Percentiles rank a stretch among this genome's conserved stretches.
These are phyloP conservation scores for Alitta virens DNA, from an alignment of 2,888 invertebrate species.

Conservation along the genomic window DNA sequence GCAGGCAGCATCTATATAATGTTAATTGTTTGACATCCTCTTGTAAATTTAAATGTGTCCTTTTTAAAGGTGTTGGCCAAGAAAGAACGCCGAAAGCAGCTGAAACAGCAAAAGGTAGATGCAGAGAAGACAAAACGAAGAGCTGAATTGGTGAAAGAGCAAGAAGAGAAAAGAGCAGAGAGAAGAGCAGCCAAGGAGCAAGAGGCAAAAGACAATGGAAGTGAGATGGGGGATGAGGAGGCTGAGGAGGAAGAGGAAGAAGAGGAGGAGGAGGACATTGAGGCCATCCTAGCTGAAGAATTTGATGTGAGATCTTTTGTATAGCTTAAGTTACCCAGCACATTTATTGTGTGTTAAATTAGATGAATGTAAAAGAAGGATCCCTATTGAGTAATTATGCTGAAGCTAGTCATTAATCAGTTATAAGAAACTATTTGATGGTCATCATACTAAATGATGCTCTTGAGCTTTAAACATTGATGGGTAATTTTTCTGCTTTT, in stretches of 20 bases:
- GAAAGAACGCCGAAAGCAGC: neutral
- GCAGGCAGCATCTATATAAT: neutral
- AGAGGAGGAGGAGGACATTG: slow-evolving; percentile 52
- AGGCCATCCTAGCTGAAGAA: slow-evolving; percentile 50
- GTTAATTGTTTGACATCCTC: neutral
- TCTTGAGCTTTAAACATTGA: no score
- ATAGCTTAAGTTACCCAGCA: neutral
- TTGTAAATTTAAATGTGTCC: neutral
- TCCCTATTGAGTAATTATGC: neutral
- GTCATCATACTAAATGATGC: no score
- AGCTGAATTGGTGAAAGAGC: slow-evolving; percentile 47
- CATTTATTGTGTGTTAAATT: neutral
- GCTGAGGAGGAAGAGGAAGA: slow-evolving; percentile 48
- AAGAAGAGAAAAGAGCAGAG: slow-evolving; percentile 34
- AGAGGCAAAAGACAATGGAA: slow-evolving; percentile 29
- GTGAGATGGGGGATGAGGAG: slow-evolving; percentile 37
- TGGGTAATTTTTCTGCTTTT: no score
- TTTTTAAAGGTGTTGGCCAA: neutral
- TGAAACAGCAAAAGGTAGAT: slow-evolving; percentile 28
- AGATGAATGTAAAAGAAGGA: neutral
- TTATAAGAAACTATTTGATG: no score
- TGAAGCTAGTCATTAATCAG: neutral
- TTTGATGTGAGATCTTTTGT: slow-evolving; percentile 48
- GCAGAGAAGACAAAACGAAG: slow-evolving; percentile 48
- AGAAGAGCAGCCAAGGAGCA: slow-evolving; percentile 21